Evolutionary conservation across 2,888 invertebrate species (phyloP).

Genomic region (Hirtodrosophila cameraria): DNA sequence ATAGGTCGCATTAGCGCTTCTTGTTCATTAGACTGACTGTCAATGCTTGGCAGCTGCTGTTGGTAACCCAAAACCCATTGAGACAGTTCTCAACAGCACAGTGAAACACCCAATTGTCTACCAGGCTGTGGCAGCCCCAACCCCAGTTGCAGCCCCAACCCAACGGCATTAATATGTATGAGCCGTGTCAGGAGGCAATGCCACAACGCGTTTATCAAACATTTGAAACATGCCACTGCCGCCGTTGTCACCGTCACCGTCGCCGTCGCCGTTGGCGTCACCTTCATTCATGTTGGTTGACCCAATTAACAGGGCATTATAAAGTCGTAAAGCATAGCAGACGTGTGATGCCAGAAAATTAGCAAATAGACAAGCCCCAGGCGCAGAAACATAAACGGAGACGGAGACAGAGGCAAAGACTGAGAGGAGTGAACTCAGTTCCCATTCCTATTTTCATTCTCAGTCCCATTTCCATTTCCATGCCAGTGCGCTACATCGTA

Average conservation of each 20-base stretch:
- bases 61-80: slow-evolving; percentile 15
- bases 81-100: slow-evolving; percentile 30
- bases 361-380: slow-evolving; percentile 62
- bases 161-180: slow-evolving; percentile 70
- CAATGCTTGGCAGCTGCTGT: slow-evolving; percentile 24
- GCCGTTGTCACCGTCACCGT: neutral
- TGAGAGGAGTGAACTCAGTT: slow-evolving; percentile 8
- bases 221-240: slow-evolving; percentile 53
- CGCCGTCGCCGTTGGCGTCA: slow-evolving; percentile 5
- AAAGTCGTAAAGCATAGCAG: slow-evolving; percentile 61
- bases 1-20: neutral
- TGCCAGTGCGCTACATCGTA: slow-evolving; percentile 47
- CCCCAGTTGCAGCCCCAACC: neutral
- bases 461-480: slow-evolving; percentile 2
- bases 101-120: slow-evolving; percentile 47
- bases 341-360: slow-evolving; percentile 55
- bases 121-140: slow-evolving; percentile 5
- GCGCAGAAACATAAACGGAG: slow-evolving; percentile 20
- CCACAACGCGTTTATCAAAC: slow-evolving; percentile 74
- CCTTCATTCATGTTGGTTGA: slow-evolving; percentile 44
- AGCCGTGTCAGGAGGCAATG: slow-evolving; percentile 68
- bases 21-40: slow-evolving; percentile 9
- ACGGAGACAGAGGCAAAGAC: slow-evolving; percentile 14
- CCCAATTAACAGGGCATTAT: slow-evolving; percentile 74
- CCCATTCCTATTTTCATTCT: slow-evolving; percentile 1